Evolutionary conservation across 2,113 vertebrate genomes (phyloP).

Genomic region (Butastur rufipennis): DNA sequence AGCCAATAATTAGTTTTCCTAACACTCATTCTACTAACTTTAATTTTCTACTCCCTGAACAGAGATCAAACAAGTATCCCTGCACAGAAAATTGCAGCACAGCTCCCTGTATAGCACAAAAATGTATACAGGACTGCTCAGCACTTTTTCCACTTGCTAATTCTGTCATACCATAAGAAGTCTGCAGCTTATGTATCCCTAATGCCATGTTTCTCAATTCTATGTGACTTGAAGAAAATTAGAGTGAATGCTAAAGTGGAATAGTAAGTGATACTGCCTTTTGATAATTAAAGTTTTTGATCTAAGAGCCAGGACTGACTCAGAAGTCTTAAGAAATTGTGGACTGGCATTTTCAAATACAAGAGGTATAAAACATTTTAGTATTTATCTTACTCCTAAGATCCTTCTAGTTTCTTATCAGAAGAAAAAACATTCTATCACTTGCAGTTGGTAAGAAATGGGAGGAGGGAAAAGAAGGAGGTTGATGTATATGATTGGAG

Average conservation of each 20-base stretch:
- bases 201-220: neutral
- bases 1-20: neutral
- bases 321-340: neutral
- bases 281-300: neutral
- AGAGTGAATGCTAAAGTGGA: neutral
- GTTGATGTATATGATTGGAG: neutral
- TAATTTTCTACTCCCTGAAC: neutral
- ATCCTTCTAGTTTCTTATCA: neutral
- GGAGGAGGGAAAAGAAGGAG: neutral
- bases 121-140: neutral
- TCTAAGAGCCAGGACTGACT: neutral
- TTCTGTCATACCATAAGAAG: neutral
- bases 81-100: neutral
- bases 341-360: neutral
- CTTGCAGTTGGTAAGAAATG: neutral
- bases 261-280: neutral
- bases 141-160: neutral
- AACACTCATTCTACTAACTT: neutral
- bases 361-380: neutral
- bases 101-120: neutral
- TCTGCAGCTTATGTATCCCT: neutral
- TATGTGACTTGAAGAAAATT: neutral
- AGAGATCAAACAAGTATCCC: neutral
- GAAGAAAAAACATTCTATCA: neutral
- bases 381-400: neutral